These are phyloP conservation scores for Macrotus californicus DNA, from an alignment of 2,113 vertebrate genomes.

Conservation along the genomic window DNA sequence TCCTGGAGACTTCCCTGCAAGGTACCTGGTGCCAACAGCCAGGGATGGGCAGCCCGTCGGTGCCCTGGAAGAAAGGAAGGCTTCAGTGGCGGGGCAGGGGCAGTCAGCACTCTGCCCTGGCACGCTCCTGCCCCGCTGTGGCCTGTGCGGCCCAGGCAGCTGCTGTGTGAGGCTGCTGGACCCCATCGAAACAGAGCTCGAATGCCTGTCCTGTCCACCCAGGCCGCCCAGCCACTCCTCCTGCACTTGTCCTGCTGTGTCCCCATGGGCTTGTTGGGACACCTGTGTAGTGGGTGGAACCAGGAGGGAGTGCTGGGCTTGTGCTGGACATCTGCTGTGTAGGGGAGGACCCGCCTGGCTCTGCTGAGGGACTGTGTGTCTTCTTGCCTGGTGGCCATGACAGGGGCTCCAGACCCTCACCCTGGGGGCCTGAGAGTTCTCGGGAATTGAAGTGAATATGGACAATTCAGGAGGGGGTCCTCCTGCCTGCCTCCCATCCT, in stretches of 20 bases:
- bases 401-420: neutral
- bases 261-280: neutral
- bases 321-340: neutral
- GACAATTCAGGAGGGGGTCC: neutral
- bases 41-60: conserved; percentile 93
- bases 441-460: neutral
- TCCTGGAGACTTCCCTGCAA: neutral
- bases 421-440: neutral
- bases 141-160: neutral
- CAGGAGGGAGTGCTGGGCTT: neutral
- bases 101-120: neutral
- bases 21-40: conserved; percentile 98
- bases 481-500: rapidly evolving
- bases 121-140: neutral
- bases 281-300: neutral
- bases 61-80: conserved; percentile 82
- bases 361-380: neutral
- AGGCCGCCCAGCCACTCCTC: neutral
- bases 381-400: neutral
- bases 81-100: neutral
- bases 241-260: neutral
- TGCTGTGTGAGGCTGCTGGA: neutral
- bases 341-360: neutral
- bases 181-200: neutral
- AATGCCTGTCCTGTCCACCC: neutral